Evolutionary conservation across 2,888 invertebrate species (phyloP).

Genomic region (Pseudococcus jackbeardsleyi): DNA sequence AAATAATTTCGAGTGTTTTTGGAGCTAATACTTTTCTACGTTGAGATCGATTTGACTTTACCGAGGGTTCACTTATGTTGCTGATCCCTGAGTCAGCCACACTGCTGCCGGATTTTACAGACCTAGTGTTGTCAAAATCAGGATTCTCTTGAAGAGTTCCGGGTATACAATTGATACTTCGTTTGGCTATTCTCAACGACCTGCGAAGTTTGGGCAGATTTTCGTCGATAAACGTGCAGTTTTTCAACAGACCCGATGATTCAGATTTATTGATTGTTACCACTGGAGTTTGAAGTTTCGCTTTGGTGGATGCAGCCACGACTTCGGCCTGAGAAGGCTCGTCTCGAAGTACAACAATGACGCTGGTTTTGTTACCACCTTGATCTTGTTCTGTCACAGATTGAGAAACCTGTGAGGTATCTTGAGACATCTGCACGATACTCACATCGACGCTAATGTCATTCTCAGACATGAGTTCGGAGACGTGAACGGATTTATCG

Average conservation of each 20-base stretch:
- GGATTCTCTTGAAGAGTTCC: neutral
- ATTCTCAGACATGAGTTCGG: neutral
- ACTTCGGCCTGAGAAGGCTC: neutral
- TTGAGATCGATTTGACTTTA: conserved; percentile 2
- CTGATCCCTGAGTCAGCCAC: conserved; percentile 43
- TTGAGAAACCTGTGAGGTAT: neutral
- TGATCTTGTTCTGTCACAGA: neutral
- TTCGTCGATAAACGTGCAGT: neutral
- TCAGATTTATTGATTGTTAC: neutral
- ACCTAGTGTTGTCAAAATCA: conserved; percentile 26
- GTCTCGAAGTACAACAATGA: neutral
- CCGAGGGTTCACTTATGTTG: conserved; percentile 19
- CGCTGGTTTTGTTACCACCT: neutral
- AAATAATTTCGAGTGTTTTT: conserved; percentile 21
- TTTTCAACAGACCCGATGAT: neutral
- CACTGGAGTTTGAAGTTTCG: neutral
- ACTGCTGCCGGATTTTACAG: conserved; percentile 53
- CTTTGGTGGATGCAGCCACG: neutral
- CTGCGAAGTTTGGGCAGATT: neutral
- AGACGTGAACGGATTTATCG: neutral
- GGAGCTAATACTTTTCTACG: neutral
- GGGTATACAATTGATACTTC: conserved; percentile 33
- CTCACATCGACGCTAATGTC: conserved; percentile 31
- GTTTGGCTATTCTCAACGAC: conserved; percentile 49
- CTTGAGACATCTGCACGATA: conserved; percentile 24